Base-by-base conservation (phyloP, 2,113 vertebrate genomes). In the Gallinago media region DNA sequence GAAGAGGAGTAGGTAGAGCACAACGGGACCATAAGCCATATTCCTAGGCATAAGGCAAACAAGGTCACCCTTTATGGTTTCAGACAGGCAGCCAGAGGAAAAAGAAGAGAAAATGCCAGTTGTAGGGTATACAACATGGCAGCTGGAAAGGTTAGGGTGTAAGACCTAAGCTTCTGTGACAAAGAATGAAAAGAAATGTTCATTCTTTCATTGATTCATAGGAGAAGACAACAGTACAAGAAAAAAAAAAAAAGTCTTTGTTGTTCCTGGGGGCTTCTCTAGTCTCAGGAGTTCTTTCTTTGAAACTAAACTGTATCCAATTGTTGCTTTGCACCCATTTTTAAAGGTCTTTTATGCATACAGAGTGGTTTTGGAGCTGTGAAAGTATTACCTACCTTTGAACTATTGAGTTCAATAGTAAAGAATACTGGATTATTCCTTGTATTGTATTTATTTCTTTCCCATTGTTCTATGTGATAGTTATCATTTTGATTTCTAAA, bases 401-500 rank as follows among this genome's bases (percentile, higher is more conserved):
- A 95, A 91, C 29, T 65, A 32, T 16, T 34, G 59, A 81, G 42
- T 86, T 93, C 84, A 92, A 89, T 67, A 59, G 15, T 59, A 76
- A 82, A 89, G 74, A 92, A 83, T 72, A 93, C 27, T 85, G n/a
- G 54, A 85, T 89, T 94, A 81, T 91, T 97, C 65, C 46, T 74
- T 38, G 21, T 38, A 66, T 75, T 91, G 21, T 70, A 88, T 95
- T 94, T 9, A 66, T 86, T 94, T 85, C 38, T 88, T 94, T 94
- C 79, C 77, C 42, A 54, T 25, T 89, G 44, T 84, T 89, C 61
- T 85, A 47, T 59, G 44, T 77, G 50, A 84, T 80, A 87, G 49
- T 72, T 95, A 88, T 82, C 9, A 56, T 83, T 95, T 88, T 88
- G 49, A 66, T 88, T 94, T 94, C 77, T 81, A 65, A 84, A 95